Percentiles rank a stretch among this genome's conserved stretches.
These are phyloP conservation scores for Poeciliopsis occidentalis DNA, from an alignment of 2,113 vertebrate genomes.

Conservation along the genomic window DNA sequence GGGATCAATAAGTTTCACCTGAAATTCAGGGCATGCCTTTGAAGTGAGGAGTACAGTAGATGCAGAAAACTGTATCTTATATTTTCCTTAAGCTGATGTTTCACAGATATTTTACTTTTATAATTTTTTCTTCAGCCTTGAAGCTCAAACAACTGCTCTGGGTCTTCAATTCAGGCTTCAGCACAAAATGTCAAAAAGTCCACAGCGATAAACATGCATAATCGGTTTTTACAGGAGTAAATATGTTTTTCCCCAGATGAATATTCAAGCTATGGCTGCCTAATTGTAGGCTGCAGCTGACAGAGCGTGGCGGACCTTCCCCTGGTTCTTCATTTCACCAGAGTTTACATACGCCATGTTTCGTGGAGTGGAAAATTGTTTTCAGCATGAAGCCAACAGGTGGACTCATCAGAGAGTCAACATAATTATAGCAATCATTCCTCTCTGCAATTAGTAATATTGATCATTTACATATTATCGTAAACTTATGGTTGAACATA, in stretches of 20 bases:
- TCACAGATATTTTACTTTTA: conserved; percentile 41
- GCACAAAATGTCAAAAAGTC: conserved; percentile 33
- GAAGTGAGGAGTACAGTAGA: conserved; percentile 60
- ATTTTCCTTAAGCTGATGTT: conserved; percentile 43
- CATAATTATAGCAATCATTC: conserved; percentile 69
- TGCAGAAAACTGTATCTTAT: conserved; percentile 41
- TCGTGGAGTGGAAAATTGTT: conserved; percentile 77
- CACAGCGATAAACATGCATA: conserved; percentile 12
- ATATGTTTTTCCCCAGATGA: conserved; percentile 49
- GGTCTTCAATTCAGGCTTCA: conserved; percentile 22
- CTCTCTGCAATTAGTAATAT: conserved; percentile 68
- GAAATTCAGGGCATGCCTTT: conserved; percentile 73
- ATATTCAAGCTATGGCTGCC: conserved; percentile 54
- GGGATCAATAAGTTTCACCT: conserved; percentile 75
- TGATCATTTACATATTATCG: conserved; percentile 66
- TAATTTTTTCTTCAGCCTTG: conserved; percentile 31
- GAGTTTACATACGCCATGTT: conserved; percentile 69
- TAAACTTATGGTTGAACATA: conserved; percentile 24
- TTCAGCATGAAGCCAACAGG: conserved; percentile 73
- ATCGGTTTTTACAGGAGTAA: conserved; percentile 11
- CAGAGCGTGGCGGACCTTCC: conserved; percentile 62
- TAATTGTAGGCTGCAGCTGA: conserved; percentile 75
- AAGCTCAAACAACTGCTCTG: conserved; percentile 34
- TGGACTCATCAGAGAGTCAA: conserved; percentile 74
- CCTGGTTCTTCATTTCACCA: conserved; percentile 67